Evolutionary conservation across 1,140 invertebrate species (phyloP), one percentile per base, ranked within the genome.

Genomic region (Achatina immaculata): DNA sequence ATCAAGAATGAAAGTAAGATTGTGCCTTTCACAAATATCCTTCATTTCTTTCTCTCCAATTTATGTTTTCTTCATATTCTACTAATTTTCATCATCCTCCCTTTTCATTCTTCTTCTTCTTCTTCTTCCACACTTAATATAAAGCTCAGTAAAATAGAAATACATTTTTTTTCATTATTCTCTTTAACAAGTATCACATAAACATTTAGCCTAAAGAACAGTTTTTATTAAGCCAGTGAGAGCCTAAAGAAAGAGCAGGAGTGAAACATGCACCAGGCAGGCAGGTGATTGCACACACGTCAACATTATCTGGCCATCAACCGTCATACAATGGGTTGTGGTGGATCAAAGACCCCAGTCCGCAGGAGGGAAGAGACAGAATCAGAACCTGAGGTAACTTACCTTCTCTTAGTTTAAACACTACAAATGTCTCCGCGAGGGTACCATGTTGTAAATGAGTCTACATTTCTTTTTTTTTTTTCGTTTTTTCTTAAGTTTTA

Each of bases 221-320:
- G 19, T 21, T 72, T 19, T 19, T 28, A 34, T 11, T 19, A 38
- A 14, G 40, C 16, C 40, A 36, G 16, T 40, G 69, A 31, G 19
- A n/a, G n/a, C n/a, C n/a, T n/a, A n/a, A n/a, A n/a, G n/a, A n/a
- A n/a, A n/a, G n/a, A n/a, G n/a, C n/a, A n/a, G n/a, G n/a, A n/a
- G n/a, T n/a, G n/a, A n/a, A n/a, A n/a, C n/a, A n/a, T n/a, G n/a
- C n/a, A n/a, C n/a, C n/a, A n/a, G n/a, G 96, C 88, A 94, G 94
- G 94, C 96, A 95, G 24, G 96, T 96, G 92, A 98, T 97, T 88
- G 98, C 98, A 89, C 98, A 98, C 62, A 98, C 96, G 90, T 97
- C 96, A 89, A 96, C 95, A 91, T 98, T 48, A 24, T 34, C 31
- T 31, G 9, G 14, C 19, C 36, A 51, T n/a, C n/a, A 58, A 34